Conservation (phyloP, 2,113 vertebrate genomes). For the Panthera uncia region DNA sequence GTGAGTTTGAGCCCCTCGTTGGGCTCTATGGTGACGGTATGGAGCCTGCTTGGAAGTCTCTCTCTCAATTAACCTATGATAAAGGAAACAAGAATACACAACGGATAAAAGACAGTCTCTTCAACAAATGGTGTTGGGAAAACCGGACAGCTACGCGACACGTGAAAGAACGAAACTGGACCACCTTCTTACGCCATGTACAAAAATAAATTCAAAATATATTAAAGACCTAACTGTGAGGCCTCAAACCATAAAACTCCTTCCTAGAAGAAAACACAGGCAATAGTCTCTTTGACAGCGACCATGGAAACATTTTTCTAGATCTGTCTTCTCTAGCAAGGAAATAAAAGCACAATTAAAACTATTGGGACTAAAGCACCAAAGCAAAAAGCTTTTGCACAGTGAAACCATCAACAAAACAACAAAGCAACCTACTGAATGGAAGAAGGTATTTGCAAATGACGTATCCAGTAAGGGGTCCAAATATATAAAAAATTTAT, state of each 20-base stretch:
- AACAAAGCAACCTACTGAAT: background rate
- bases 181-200: too few species aligned
- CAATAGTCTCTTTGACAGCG: background rate
- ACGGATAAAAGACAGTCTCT: too few species aligned
- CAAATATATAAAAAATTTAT: background rate
- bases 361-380: background rate
- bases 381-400: background rate
- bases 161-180: too few species aligned
- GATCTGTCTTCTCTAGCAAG: background rate
- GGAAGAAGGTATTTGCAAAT: background rate
- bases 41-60: too few species aligned
- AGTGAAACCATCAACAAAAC: background rate
- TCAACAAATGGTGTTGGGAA: too few species aligned
- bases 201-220: too few species aligned
- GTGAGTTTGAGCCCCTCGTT: too few species aligned
- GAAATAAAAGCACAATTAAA: background rate
- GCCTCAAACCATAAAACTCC: background rate
- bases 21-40: too few species aligned
- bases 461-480: background rate
- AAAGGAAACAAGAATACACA: background rate
- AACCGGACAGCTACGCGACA: too few species aligned
- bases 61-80: background rate
- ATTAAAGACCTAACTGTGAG: background rate
- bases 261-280: background rate
- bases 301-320: background rate